Evolutionary conservation across 2,888 invertebrate genomes (phyloP).

Genomic region (Cephus rjabovi): DNA sequence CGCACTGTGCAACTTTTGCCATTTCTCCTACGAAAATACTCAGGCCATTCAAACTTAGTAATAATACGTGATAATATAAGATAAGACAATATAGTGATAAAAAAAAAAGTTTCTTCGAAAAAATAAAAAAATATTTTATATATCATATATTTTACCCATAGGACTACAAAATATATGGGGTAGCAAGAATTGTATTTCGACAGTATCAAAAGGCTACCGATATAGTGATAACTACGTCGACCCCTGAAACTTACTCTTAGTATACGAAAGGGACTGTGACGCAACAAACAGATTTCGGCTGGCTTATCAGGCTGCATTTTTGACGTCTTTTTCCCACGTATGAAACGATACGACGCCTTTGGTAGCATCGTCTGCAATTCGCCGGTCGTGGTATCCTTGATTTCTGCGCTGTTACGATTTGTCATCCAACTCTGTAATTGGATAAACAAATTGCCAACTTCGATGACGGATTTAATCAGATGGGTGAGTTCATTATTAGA

Average conservation of each 20-base stretch:
- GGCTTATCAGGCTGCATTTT: slow-evolving; percentile 32
- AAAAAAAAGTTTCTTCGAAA: neutral
- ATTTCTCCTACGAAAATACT: no score
- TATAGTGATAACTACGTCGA: neutral
- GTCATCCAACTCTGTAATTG: slow-evolving; percentile 67
- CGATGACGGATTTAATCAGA: neutral
- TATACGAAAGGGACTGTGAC: slow-evolving; percentile 81
- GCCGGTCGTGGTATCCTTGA: slow-evolving; percentile 59
- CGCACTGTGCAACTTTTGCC: no score
- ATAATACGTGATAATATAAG: no score
- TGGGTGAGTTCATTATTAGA: no score
- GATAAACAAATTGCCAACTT: neutral
- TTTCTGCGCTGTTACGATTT: slow-evolving; percentile 31
- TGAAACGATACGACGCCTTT: slow-evolving; percentile 34
- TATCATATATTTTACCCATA: neutral
- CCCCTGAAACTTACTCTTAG: slow-evolving; percentile 72
- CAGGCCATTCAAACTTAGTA: no score
- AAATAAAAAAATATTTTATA: neutral
- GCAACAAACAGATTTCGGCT: slow-evolving; percentile 78
- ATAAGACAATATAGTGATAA: neutral
- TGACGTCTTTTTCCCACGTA: slow-evolving; percentile 21
- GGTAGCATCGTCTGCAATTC: slow-evolving; percentile 74
- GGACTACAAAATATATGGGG: no score
- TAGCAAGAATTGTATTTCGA: neutral
- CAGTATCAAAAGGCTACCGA: neutral